Conservation (phyloP, 2,888 invertebrate species). For the Agonopterix alstromeriana region DNA sequence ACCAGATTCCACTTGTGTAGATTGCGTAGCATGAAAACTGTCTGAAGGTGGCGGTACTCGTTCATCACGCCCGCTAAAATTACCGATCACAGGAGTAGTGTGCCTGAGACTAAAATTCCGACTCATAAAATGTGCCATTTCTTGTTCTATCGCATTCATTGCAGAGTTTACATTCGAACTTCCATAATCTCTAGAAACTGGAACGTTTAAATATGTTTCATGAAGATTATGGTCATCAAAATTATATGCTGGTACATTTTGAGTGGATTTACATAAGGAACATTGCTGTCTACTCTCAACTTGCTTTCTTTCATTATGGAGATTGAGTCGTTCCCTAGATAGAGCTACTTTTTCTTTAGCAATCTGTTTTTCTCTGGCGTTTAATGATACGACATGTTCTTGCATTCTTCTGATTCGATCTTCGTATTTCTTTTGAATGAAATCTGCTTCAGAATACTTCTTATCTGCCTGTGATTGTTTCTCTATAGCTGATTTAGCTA, state of each 20-base stretch:
- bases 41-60: slow-evolving; percentile 7
- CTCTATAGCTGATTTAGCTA: slow-evolving; percentile 74
- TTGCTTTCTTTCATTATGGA: slow-evolving; percentile 73
- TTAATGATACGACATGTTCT: slow-evolving; percentile 72
- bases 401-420: slow-evolving; percentile 75
- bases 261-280: slow-evolving; percentile 54
- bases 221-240: slow-evolving; percentile 37
- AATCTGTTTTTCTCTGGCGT: slow-evolving; percentile 76
- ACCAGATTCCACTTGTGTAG: slow-evolving; percentile 26
- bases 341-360: slow-evolving; percentile 78
- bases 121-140: slow-evolving; percentile 55
- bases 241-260: slow-evolving; percentile 31
- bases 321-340: slow-evolving; percentile 74
- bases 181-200: slow-evolving; percentile 47
- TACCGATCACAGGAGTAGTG: slow-evolving; percentile 22
- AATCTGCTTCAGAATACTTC: slow-evolving; percentile 74
- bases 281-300: slow-evolving; percentile 58
- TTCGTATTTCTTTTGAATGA: slow-evolving; percentile 72
- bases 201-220: slow-evolving; percentile 35
- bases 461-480: slow-evolving; percentile 77
- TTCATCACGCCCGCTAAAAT: slow-evolving; percentile 14
- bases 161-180: slow-evolving; percentile 37
- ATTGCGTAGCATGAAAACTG: slow-evolving; percentile 19
- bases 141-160: slow-evolving; percentile 52
- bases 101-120: slow-evolving; percentile 41